phyloP scores from a whole-genome alignment of 2,113 vertebrate species.

The Thunnus maccoyii region DNA sequence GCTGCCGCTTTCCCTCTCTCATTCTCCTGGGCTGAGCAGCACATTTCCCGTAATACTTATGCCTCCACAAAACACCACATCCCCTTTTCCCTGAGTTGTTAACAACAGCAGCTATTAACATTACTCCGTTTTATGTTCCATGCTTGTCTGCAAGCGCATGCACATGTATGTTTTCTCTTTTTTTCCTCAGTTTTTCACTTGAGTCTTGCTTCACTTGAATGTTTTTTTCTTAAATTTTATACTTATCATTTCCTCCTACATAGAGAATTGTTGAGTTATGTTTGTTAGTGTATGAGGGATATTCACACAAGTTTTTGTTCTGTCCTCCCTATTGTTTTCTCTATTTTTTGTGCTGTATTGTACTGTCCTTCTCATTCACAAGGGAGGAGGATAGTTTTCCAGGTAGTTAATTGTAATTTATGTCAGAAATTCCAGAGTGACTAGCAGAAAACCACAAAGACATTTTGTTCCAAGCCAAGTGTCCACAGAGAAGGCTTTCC shows the following conservation, averaged over 20 bases:
- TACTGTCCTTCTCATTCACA: conserved; percentile 47
- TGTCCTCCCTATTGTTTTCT: background rate
- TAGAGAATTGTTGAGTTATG: background rate
- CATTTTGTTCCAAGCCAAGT: conserved; percentile 67
- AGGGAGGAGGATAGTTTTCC: conserved; percentile 64
- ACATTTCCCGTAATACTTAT: conserved; percentile 83
- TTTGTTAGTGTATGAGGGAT: background rate
- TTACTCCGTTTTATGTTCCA: conserved; percentile 80
- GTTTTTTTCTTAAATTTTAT: background rate
- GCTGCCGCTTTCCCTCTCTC: conserved; percentile 64
- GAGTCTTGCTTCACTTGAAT: background rate
- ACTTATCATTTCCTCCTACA: background rate
- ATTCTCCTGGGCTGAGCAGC: conserved; percentile 72
- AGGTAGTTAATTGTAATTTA: conserved; percentile 79
- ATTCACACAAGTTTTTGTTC: background rate
- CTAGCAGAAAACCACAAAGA: conserved; percentile 66
- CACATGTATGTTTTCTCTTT: conserved; percentile 52
- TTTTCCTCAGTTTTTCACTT: conserved; percentile 4
- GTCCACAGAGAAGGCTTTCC: conserved; percentile 61
- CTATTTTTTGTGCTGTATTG: conserved; percentile 18
- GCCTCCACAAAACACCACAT: conserved; percentile 80
- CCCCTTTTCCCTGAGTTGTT: conserved; percentile 82
- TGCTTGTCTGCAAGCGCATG: conserved; percentile 62
- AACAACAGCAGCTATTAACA: conserved; percentile 85
- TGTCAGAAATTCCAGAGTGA: conserved; percentile 72